A percentile compares a stretch with the other conserved stretches of the same genome.
phyloP scores from a whole-genome alignment of 2,797 vertebrate genomes.

The Melopsittacus undulatus region DNA sequence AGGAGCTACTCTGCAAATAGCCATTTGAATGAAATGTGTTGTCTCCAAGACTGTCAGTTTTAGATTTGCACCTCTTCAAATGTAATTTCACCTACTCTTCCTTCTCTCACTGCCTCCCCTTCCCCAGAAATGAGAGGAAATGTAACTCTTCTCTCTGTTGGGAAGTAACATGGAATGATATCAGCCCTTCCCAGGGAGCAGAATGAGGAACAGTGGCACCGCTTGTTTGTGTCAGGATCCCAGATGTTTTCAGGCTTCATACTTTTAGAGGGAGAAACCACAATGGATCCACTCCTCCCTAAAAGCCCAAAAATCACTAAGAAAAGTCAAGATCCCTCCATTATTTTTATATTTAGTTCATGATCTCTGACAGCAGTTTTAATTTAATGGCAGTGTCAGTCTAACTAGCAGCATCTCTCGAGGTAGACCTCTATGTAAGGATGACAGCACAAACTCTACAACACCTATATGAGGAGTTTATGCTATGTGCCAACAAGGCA shows the following conservation, averaged over 20 bases:
- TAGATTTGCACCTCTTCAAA: background rate
- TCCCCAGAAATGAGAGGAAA: background rate
- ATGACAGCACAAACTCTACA: background rate
- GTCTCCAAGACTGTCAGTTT: background rate
- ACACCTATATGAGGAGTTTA: background rate
- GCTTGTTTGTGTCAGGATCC: background rate
- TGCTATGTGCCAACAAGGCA: rapidly evolving
- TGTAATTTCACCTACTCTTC: background rate
- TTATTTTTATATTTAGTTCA: background rate
- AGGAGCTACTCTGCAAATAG: conserved; percentile 1
- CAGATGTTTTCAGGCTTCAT: background rate
- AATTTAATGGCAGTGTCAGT: rapidly evolving
- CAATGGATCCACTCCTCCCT: background rate
- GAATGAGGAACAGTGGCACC: background rate
- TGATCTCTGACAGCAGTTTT: background rate
- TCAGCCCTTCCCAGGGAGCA: background rate
- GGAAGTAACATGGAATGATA: background rate
- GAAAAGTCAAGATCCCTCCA: background rate
- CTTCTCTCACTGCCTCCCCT: background rate
- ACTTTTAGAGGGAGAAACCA: background rate
- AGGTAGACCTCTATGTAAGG: background rate
- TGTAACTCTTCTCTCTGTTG: background rate
- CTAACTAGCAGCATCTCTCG: background rate
- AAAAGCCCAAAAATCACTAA: background rate
- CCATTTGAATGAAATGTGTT: background rate